Percentiles rank a stretch among this genome's conserved stretches.
Conservation (phyloP, 2,113 vertebrate genomes). For the Tapirus terrestris region DNA sequence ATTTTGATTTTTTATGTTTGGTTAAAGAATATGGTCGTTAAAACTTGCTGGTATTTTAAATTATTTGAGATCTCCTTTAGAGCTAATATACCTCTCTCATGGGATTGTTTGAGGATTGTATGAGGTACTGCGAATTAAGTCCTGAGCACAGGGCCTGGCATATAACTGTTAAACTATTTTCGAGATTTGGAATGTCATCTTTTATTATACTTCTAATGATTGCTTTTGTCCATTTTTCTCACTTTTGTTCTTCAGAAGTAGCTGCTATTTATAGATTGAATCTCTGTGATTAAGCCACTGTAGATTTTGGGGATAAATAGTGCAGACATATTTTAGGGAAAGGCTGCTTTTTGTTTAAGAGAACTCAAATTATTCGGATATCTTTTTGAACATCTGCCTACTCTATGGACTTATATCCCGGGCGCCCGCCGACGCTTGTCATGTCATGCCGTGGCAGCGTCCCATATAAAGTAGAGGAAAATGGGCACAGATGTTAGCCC, state of each 20-base stretch:
- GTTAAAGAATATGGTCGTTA: constrained; percentile 34
- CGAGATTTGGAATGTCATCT: constrained; percentile 15
- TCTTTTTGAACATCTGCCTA: background rate
- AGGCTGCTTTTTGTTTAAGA: constrained; percentile 30
- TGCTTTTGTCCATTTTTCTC: background rate
- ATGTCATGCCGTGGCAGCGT: too few species aligned
- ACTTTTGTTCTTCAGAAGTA: constrained; percentile 18
- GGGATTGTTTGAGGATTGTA: background rate
- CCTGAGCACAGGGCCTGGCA: background rate
- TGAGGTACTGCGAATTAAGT: constrained; percentile 6
- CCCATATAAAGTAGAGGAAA: too few species aligned
- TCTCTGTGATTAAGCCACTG: background rate
- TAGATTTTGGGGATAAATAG: constrained; percentile 25
- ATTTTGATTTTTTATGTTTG: constrained; percentile 23
- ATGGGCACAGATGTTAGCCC: too few species aligned
- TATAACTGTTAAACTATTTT: background rate
- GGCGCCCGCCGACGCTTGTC: too few species aligned
- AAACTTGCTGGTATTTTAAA: constrained; percentile 22
- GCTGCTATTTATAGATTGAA: constrained; percentile 7
- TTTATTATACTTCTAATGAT: background rate
- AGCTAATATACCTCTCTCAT: background rate
- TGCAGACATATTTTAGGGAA: background rate
- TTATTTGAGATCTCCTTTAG: constrained; percentile 14
- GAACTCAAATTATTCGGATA: constrained; percentile 13
- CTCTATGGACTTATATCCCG: background rate